Evolutionary conservation across 2,113 vertebrate species (phyloP).

Genomic region (Collichthys lucidus): DNA sequence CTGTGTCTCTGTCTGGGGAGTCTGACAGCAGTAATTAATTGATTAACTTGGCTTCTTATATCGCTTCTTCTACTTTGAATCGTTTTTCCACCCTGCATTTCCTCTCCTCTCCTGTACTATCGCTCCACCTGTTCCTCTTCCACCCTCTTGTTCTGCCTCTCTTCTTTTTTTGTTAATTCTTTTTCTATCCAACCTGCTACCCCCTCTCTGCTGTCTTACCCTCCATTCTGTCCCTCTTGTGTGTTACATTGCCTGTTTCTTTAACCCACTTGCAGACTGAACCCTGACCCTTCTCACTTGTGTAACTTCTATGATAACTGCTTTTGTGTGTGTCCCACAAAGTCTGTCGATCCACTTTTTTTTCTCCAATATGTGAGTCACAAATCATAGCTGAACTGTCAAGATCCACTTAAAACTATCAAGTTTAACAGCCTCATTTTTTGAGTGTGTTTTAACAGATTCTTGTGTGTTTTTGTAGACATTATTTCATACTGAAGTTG

Average conservation of each 20-base stretch:
- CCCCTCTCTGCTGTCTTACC: background rate
- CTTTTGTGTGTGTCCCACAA: constrained; percentile 17
- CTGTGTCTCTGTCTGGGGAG: background rate
- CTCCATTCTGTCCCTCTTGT: constrained; percentile 6
- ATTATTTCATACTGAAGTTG: background rate
- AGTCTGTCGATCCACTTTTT: constrained; percentile 37
- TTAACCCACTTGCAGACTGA: constrained; percentile 69
- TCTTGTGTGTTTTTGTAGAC: background rate
- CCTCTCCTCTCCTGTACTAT: background rate
- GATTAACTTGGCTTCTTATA: background rate
- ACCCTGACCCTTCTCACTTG: constrained; percentile 65
- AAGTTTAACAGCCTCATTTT: background rate
- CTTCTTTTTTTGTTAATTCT: constrained; percentile 16
- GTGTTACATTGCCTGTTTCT: constrained; percentile 45
- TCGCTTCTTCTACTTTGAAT: background rate
- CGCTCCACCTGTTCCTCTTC: background rate
- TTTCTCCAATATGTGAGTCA: constrained; percentile 11
- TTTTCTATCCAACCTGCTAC: background rate
- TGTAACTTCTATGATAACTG: constrained; percentile 60
- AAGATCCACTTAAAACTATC: background rate
- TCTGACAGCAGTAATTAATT: constrained; percentile 29
- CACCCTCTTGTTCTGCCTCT: background rate
- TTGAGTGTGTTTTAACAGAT: background rate
- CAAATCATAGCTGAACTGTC: constrained; percentile 19
- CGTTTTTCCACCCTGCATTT: background rate